Conservation (phyloP, 2,113 vertebrate species). For the Eidolon helvum region DNA sequence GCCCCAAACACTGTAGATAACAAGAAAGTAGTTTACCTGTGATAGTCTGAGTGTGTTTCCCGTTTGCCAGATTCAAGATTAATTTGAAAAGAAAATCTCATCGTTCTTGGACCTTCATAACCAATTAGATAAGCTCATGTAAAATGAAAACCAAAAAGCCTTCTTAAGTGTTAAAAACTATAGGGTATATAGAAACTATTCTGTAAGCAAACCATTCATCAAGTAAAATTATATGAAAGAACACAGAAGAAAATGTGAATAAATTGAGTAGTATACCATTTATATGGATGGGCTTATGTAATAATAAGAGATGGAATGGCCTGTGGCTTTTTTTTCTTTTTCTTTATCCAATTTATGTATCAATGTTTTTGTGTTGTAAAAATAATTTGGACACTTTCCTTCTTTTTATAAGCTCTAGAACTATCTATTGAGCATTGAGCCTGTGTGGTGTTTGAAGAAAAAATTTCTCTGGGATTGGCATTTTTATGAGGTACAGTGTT, state of each 20-base stretch:
- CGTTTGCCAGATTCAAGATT: not conserved
- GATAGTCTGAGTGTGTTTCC: not conserved
- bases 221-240: not conserved
- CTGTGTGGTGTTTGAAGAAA: no score
- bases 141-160: not conserved
- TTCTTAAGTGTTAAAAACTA: not conserved
- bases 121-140: not conserved
- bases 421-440: no score
- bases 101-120: not conserved
- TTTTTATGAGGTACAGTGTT: no score
- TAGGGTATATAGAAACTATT: not conserved
- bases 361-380: not conserved
- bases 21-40: not conserved
- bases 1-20: not conserved
- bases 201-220: not conserved
- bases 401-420: no score
- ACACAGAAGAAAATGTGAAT: not conserved
- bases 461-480: no score
- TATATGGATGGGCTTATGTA: not conserved
- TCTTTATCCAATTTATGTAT: not conserved
- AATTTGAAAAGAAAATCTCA: not conserved
- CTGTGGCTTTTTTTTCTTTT: not conserved
- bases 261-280: no score
- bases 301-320: not conserved
- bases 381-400: not conserved